A percentile compares a stretch with the other conserved stretches of the same genome.
These are phyloP conservation scores for human (Homo sapiens) DNA, from an alignment of 2,113 vertebrate genomes.

Conservation along the genomic window GRCh38 chr9:29833501-29834000, in stretches of 20 bases:
- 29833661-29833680: not conserved
- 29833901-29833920: not conserved
- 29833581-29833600: not conserved
- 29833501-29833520: not conserved
- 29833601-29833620: not conserved
- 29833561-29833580: not conserved
- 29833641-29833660: not conserved
- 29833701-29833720: not conserved
- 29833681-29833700: not conserved
- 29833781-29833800: not conserved
- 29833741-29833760: not conserved
- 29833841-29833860: not conserved
- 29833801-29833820: slow-evolving; percentile 31
- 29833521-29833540: not conserved
- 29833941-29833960: not conserved
- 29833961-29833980: not conserved
- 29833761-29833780: not conserved
- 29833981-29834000: not conserved
- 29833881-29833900: not conserved
- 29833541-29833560: not conserved
- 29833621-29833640: not conserved
- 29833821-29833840: slow-evolving; percentile 19
- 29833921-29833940: not conserved
- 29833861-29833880: not conserved
- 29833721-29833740: not conserved